Conservation (phyloP, 2,888 invertebrate species). For the Anticlea derivata region DNA sequence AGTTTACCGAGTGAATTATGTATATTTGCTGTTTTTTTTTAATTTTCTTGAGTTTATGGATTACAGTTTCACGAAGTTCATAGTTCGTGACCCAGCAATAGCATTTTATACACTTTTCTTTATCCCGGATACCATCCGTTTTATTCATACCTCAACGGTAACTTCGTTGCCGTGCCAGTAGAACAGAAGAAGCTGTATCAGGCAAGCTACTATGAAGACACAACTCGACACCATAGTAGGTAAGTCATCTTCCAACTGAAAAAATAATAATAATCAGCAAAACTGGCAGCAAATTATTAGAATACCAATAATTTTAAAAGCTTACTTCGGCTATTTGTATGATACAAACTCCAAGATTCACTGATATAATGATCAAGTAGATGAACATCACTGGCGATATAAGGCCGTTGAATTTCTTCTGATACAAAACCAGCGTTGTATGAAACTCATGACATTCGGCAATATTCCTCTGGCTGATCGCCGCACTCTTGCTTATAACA, state of each 20-base stretch:
- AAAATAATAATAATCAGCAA: conserved; percentile 19
- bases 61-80: too few species aligned
- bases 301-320: too few species aligned
- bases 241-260: conserved; percentile 55
- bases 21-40: too few species aligned
- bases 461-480: conserved; percentile 51
- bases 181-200: conserved; percentile 60
- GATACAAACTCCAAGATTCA: conserved; percentile 64
- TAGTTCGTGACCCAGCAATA: too few species aligned
- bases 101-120: too few species aligned
- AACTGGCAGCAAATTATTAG: too few species aligned
- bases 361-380: conserved; percentile 59
- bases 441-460: conserved; percentile 55
- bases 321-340: conserved; percentile 60
- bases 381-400: conserved; percentile 64
- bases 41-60: too few species aligned
- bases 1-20: too few species aligned
- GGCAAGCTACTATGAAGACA: conserved; percentile 50
- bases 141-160: conserved; percentile 50
- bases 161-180: conserved; percentile 69
- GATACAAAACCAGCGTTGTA: conserved; percentile 49
- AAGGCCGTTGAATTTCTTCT: conserved; percentile 52
- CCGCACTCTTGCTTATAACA: conserved; percentile 38
- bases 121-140: too few species aligned
- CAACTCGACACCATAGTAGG: conserved; percentile 49